Percentiles rank a stretch among this genome's conserved stretches.
These are phyloP conservation scores for Drosophila neotestacea DNA, from an alignment of 2,888 invertebrate species.

Conservation along the genomic window DNA sequence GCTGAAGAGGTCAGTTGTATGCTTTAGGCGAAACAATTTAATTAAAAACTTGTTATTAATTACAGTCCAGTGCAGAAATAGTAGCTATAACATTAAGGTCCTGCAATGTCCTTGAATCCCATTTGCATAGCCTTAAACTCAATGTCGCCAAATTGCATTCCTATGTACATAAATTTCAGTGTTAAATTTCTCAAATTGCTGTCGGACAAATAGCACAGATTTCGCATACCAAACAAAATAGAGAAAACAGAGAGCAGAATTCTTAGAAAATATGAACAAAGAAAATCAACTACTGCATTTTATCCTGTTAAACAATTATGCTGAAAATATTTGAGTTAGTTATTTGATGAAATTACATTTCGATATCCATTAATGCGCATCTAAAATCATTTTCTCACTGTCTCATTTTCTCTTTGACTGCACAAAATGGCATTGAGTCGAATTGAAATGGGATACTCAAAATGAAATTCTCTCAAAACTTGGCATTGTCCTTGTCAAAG, in stretches of 20 bases:
- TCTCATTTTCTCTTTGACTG: not conserved
- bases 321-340: not conserved
- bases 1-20: not conserved
- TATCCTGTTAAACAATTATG: not conserved
- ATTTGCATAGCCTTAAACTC: not conserved
- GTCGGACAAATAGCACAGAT: not conserved
- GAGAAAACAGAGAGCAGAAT: not conserved
- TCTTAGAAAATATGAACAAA: not conserved
- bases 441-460: not conserved
- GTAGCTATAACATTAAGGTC: conserved; percentile 2
- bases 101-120: conserved; percentile 1
- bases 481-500: conserved; percentile 1
- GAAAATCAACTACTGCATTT: not conserved
- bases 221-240: not conserved
- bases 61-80: conserved; percentile 17
- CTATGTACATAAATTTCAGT: not conserved
- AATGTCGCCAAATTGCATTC: not conserved
- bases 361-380: not conserved
- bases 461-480: not conserved
- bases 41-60: conserved; percentile 60
- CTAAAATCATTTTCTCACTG: not conserved
- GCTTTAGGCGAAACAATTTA: conserved; percentile 56
- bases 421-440: not conserved
- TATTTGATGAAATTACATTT: not conserved
- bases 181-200: not conserved